A percentile compares a stretch with the other conserved stretches of the same genome.
Conservation (phyloP, 2,113 vertebrate species). For the Mormoops blainvillei region DNA sequence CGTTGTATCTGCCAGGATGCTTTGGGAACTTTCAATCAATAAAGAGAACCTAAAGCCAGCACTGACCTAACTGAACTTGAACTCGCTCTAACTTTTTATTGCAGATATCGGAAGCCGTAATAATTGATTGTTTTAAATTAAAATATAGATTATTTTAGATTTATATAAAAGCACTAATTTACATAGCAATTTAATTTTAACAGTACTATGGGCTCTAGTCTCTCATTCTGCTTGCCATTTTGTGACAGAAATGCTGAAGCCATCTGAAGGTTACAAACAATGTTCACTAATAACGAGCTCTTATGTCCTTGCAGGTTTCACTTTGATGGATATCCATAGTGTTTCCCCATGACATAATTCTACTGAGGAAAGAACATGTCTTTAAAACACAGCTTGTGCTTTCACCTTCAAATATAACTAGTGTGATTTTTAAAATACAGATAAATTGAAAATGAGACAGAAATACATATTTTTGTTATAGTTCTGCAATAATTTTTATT, state of each 20-base stretch:
- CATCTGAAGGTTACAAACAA: slow-evolving; percentile 67
- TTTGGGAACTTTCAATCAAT: slow-evolving; percentile 67
- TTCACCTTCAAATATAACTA: slow-evolving; percentile 61
- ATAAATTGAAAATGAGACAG: slow-evolving; percentile 55
- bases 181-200: slow-evolving; percentile 54
- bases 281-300: slow-evolving; percentile 70
- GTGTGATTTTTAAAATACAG: slow-evolving; percentile 26
- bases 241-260: slow-evolving; percentile 54
- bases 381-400: slow-evolving; percentile 52
- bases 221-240: slow-evolving; percentile 32
- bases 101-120: slow-evolving; percentile 13
- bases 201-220: not conserved
- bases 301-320: slow-evolving; percentile 70
- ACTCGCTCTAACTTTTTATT: slow-evolving; percentile 48
- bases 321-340: slow-evolving; percentile 71
- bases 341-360: slow-evolving; percentile 66
- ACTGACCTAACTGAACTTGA: slow-evolving; percentile 44
- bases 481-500: not conserved
- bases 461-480: slow-evolving; percentile 26
- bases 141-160: not conserved
- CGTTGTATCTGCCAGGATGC: slow-evolving; percentile 31
- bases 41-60: slow-evolving; percentile 57
- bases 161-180: slow-evolving; percentile 8
- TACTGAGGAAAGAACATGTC: slow-evolving; percentile 62
- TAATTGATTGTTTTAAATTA: slow-evolving; percentile 49